phyloP scores from a whole-genome alignment of 2,888 invertebrate genomes.

The Seladonia tumulorum region DNA sequence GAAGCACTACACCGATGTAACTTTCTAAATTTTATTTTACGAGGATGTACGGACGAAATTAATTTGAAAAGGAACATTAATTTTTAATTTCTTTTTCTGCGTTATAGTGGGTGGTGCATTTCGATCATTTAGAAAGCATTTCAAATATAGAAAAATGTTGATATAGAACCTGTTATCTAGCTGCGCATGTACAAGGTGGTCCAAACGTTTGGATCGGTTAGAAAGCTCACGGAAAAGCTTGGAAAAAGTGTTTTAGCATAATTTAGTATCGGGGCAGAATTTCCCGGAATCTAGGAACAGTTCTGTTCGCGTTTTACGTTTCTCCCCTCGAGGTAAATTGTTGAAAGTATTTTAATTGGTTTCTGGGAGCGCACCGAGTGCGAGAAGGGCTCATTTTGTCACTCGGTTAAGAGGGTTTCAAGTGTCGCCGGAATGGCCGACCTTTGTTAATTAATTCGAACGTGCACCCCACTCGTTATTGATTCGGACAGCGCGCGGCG shows the following conservation, averaged over 20 bases:
- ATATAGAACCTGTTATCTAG: too few relatives aligned
- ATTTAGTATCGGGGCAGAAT: not conserved
- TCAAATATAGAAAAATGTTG: too few relatives aligned
- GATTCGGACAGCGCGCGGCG: not conserved
- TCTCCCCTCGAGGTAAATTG: not conserved
- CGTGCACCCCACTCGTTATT: not conserved
- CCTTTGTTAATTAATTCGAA: constrained; percentile 25
- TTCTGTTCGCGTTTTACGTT: not conserved
- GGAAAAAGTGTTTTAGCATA: not conserved
- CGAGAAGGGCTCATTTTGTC: constrained; percentile 14
- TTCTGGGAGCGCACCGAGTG: not conserved
- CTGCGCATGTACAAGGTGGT: too few relatives aligned
- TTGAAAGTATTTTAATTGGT: constrained; percentile 19
- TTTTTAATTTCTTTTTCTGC: too few relatives aligned
- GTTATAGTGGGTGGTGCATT: too few relatives aligned
- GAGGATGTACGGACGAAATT: too few relatives aligned
- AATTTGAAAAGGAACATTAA: too few relatives aligned
- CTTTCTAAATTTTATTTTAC: too few relatives aligned
- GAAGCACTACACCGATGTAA: too few relatives aligned
- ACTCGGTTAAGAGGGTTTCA: constrained; percentile 25
- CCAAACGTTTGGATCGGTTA: too few relatives aligned
- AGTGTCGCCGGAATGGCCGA: not conserved
- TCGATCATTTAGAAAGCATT: too few relatives aligned
- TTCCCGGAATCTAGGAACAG: not conserved
- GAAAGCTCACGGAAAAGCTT: too few relatives aligned